phyloP scores from a whole-genome alignment of 2,888 invertebrate species.

The Sphaeridia pumilis region DNA sequence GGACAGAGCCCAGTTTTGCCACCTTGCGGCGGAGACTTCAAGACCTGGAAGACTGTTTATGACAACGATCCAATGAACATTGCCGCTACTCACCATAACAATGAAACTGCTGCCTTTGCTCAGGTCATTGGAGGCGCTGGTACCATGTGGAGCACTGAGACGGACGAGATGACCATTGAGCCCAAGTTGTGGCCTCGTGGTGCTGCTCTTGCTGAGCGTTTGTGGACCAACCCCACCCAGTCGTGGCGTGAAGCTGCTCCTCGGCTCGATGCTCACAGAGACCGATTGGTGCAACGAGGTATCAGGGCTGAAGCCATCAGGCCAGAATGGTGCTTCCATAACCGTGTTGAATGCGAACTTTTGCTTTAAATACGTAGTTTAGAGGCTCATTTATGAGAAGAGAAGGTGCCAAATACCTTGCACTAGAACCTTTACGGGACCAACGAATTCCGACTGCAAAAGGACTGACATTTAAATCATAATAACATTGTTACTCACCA shows the following conservation, averaged over 20 bases:
- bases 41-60: constrained; percentile 65
- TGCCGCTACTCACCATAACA: constrained; percentile 35
- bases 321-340: constrained; percentile 51
- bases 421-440: no score
- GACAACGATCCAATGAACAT: constrained; percentile 37
- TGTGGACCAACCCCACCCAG: constrained; percentile 61
- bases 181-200: constrained; percentile 67
- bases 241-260: constrained; percentile 39
- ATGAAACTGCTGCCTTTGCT: constrained; percentile 34
- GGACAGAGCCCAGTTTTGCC: constrained; percentile 28
- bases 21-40: constrained; percentile 49
- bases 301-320: constrained; percentile 57
- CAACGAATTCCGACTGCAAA: no score
- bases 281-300: constrained; percentile 54
- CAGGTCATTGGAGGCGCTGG: constrained; percentile 47
- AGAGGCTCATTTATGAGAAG: no score
- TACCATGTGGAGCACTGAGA: constrained; percentile 76
- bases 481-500: no score
- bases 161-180: constrained; percentile 52
- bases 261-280: constrained; percentile 51
- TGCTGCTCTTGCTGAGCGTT: constrained; percentile 65
- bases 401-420: no score
- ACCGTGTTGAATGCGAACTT: constrained; percentile 35
- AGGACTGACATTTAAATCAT: no score
- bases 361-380: constrained; percentile 33